Evolutionary conservation across 1,140 invertebrate species (phyloP), one percentile per base, ranked within the genome.

Genomic region (Homarus americanus): DNA sequence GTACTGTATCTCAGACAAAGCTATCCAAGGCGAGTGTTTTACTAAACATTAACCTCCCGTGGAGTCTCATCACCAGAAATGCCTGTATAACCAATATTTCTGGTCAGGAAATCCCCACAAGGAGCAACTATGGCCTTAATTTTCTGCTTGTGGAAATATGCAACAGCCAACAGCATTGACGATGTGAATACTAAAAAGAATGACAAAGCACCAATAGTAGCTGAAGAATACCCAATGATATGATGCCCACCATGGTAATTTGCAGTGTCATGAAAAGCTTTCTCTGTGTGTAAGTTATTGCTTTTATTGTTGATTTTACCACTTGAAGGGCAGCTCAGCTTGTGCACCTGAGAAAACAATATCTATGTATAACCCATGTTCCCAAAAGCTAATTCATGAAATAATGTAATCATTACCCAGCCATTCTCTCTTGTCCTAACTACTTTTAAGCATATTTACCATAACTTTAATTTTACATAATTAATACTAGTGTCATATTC

Each of bases 61-160:
- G 91, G 87, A 79, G 91, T 69, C 73, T 92, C 91, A 34, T 92
- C 91, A 58, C 82, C 80, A 24, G 72, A 72, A 41, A 92, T 66
- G 66, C 91, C 91, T 17, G 83, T 86, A 41, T 92, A 92, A 24
- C 91, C 91, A 75, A 92, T 90, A 82, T 92, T 90, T 82, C 87
- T 92, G 34, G 91, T 92, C 10, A 90, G 28, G 66, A 90, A 92
- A n/a, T 90, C 32, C 82, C 82, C 90, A 82, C 86, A 82, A 28
- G 91, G 91, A 44, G 58, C 2, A 32, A 90, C 66, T 20, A 73
- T 9, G 20, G 44, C 36, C 82, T 76, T 92, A 24, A 90, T 38
- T 40, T 82, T 82, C 24, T 80, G n/a, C 24, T 78, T 53, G 10
- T 92, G 87, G 79, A 86, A 92, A 24, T 92, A 92, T 40, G 82